These are phyloP conservation scores for Anneissia japonica DNA, from an alignment of 35 echinoderm and acorn worm genomes.

Conservation along the genomic window DNA sequence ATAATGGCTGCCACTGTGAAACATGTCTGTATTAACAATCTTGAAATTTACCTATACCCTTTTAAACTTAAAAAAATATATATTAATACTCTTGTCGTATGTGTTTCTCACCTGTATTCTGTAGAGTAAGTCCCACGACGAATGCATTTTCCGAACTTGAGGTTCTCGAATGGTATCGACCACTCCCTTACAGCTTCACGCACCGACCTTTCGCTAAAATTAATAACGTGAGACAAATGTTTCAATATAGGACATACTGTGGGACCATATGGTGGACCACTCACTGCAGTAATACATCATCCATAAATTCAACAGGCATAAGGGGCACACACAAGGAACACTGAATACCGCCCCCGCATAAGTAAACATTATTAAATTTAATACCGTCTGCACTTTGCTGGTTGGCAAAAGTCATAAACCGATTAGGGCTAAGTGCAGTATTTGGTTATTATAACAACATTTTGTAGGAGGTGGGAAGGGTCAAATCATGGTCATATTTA, in stretches of 20 bases:
- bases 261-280: background rate
- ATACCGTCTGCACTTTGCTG: no score
- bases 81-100: background rate
- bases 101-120: slow-evolving; percentile 51
- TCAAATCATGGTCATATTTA: no score
- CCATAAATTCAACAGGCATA: no score
- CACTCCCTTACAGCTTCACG: slow-evolving; percentile 72
- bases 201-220: background rate
- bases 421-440: no score
- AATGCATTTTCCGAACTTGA: slow-evolving; percentile 70
- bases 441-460: no score
- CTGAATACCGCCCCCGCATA: background rate
- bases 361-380: background rate
- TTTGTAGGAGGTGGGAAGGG: no score
- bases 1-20: background rate
- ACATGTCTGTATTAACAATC: background rate
- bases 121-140: slow-evolving; percentile 33
- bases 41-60: background rate
- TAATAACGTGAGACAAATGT: no score
- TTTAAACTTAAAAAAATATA: background rate
- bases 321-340: background rate
- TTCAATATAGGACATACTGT: no score
- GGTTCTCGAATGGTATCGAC: slow-evolving; percentile 47
- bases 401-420: no score
- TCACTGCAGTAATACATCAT: background rate